Evolutionary conservation across 2,797 vertebrate species (phyloP).

Genomic region (Erpetoichthys calabaricus): DNA sequence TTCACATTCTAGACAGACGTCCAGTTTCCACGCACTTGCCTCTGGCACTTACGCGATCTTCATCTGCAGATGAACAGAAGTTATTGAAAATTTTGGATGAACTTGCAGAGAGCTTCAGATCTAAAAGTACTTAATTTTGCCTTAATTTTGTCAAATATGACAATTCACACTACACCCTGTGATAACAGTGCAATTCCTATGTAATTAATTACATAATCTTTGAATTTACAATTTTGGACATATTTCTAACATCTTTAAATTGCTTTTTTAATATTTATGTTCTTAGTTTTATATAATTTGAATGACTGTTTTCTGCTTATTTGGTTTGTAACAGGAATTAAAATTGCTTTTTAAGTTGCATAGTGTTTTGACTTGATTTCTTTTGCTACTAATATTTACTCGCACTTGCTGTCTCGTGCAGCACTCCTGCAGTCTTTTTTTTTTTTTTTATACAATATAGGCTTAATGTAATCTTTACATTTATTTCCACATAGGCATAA

Average conservation of each 20-base stretch:
- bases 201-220: background rate
- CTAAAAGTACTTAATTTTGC: slow-evolving; percentile 6
- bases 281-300: background rate
- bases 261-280: background rate
- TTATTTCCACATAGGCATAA: no score
- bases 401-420: no score
- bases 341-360: no score
- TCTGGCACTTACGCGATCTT: slow-evolving; percentile 47
- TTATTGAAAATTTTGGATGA: slow-evolving; percentile 43
- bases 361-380: no score
- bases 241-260: background rate
- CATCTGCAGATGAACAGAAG: slow-evolving; percentile 45
- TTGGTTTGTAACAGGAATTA: no score
- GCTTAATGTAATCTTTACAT: no score
- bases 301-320: background rate
- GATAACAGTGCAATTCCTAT: background rate
- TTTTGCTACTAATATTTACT: no score
- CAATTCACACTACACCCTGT: no score
- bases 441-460: no score
- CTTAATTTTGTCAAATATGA: background rate
- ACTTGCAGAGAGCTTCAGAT: slow-evolving; percentile 49
- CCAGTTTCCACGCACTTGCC: slow-evolving; percentile 56
- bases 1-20: slow-evolving; percentile 44
- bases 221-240: background rate
- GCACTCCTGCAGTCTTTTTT: no score